A percentile compares a stretch with the other conserved stretches of the same genome.
phyloP scores from a whole-genome alignment of 1,140 invertebrate species.

The Hyles vespertilio region DNA sequence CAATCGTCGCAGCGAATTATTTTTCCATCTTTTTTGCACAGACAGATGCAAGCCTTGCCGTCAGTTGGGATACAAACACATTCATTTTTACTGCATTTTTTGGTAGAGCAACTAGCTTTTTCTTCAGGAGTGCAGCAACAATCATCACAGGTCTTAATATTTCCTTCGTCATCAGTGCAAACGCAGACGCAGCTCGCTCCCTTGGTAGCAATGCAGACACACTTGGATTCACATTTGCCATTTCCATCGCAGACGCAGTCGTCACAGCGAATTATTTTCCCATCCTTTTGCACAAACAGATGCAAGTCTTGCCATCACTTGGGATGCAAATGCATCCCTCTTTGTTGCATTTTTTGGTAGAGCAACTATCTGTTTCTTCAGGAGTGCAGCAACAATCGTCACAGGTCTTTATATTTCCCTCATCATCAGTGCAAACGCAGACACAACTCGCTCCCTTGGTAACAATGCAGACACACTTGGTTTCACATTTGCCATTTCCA shows the following conservation, averaged over 20 bases:
- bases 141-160: slow-evolving; percentile 13
- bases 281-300: slow-evolving; percentile 29
- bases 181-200: slow-evolving; percentile 18
- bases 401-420: slow-evolving; percentile 11
- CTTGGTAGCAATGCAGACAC: slow-evolving; percentile 14
- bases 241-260: slow-evolving; percentile 18
- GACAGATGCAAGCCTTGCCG: slow-evolving; percentile 29
- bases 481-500: slow-evolving; percentile 15
- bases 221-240: slow-evolving; percentile 14
- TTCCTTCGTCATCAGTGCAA: slow-evolving; percentile 14
- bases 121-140: slow-evolving; percentile 13
- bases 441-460: slow-evolving; percentile 16
- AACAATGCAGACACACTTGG: slow-evolving; percentile 16
- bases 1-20: slow-evolving; percentile 17
- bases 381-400: slow-evolving; percentile 19
- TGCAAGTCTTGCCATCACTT: slow-evolving; percentile 22
- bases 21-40: slow-evolving; percentile 21
- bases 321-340: slow-evolving; percentile 27
- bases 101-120: neutral
- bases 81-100: slow-evolving; percentile 17
- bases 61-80: slow-evolving; percentile 30
- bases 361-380: neutral
- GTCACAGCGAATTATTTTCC: slow-evolving; percentile 8
- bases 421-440: slow-evolving; percentile 17
- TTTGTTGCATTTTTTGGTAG: slow-evolving; percentile 14